Evolutionary conservation across 2,888 invertebrate species (phyloP), one percentile per base, ranked within the genome.

Genomic region (Hypselothyrea guttata): DNA sequence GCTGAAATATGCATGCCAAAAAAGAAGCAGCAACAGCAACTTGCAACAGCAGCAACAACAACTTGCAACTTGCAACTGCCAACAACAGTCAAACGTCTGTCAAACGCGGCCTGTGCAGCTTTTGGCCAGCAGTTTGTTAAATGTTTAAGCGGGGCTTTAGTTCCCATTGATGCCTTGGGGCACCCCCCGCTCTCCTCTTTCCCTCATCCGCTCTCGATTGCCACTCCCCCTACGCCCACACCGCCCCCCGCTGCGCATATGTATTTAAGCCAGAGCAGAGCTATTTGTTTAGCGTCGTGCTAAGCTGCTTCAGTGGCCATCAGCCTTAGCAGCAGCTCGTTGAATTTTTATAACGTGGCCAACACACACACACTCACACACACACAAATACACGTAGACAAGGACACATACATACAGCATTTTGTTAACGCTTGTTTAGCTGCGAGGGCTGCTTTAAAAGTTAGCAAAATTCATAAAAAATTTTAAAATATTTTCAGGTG

Each of bases 121-220:
- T 82, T 77, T 78, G 78, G 78, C 71, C 82, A 51, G 82, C 75
- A 73, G 73, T 78, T 77, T 75, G 82, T 75, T 77, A 78, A 77
- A 77, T 78, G 78, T 78, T 77, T 78, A 77, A 82, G 75, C 82
- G 75, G 70, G 63, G 72, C 72, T 81, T 77, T 75, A 62, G 61
- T 57, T 59, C 51, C 53, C 61, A 34, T 42, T 15, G 53, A 31
- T 51, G 40, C 40, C 13, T 16, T 2, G 12, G 9, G 37, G 8
- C 16, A 31, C 5, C 22, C 27, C 45, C 27, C 9, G 16, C 7
- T 1, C 28, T 31, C 2, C 33, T n/a, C 22, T 1, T 9, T 1
- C 5, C 31, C 4, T 8, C 15, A 9, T n/a, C 7, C 16, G 3
- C 11, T 9, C 0, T 1, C 4, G n/a, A n/a, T n/a, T 13, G 7